Conservation (phyloP, 2,888 invertebrate genomes). For the Drosophila siamana region DNA sequence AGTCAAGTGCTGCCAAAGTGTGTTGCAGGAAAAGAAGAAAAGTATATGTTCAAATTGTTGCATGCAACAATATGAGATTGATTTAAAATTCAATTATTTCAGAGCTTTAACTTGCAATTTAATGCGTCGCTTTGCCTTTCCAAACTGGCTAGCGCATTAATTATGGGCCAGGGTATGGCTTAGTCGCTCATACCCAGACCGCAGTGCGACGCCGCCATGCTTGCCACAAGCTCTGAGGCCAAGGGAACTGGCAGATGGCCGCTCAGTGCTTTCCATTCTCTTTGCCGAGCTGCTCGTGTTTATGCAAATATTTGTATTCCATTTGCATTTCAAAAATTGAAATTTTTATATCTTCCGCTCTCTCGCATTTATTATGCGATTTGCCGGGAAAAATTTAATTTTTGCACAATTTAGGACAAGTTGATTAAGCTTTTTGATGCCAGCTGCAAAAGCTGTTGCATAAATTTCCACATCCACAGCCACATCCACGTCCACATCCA, state of each 20-base stretch:
- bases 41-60: no score
- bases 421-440: slow-evolving; percentile 74
- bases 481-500: not conserved
- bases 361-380: slow-evolving; percentile 69
- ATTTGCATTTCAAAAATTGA: slow-evolving; percentile 80
- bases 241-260: slow-evolving; percentile 50
- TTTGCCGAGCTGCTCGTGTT: slow-evolving; percentile 57
- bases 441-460: slow-evolving; percentile 65
- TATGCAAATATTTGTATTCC: slow-evolving; percentile 81
- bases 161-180: slow-evolving; percentile 16
- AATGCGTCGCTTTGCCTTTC: no score
- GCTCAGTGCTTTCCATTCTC: slow-evolving; percentile 45
- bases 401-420: slow-evolving; percentile 72
- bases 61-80: no score
- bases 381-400: slow-evolving; percentile 57
- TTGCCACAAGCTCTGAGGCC: slow-evolving; percentile 12
- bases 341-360: slow-evolving; percentile 68
- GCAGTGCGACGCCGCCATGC: not conserved
- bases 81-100: no score
- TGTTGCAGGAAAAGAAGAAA: no score
- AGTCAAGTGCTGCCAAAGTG: no score
- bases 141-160: not conserved
- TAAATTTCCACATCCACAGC: slow-evolving; percentile 32
- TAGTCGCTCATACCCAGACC: not conserved
- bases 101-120: no score